A percentile compares a stretch with the other conserved stretches of the same genome.
Evolutionary conservation across 2,113 vertebrate genomes (phyloP).

Genomic region (Psophia crepitans): DNA sequence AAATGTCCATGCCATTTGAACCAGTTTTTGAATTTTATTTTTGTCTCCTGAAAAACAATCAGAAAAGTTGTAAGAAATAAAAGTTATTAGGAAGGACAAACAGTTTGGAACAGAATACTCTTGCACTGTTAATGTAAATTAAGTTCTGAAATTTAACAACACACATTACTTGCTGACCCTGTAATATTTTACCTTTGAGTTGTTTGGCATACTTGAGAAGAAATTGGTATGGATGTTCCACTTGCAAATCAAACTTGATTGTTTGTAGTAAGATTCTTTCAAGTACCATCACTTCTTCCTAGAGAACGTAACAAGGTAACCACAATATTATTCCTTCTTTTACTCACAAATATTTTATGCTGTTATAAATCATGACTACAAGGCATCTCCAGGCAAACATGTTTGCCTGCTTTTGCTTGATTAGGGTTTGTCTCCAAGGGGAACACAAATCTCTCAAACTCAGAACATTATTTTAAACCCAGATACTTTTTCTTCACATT

Average conservation of each 20-base stretch:
- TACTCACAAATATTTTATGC: not conserved
- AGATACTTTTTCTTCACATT: not conserved
- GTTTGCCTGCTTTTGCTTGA: not conserved
- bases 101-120: not conserved
- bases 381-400: not conserved
- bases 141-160: not conserved
- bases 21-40: conserved; percentile 96
- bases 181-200: conserved; percentile 86
- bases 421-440: not conserved
- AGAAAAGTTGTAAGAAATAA: not conserved
- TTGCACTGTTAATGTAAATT: not conserved
- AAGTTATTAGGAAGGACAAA: not conserved
- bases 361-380: not conserved
- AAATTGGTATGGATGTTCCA: conserved; percentile 97
- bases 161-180: not conserved
- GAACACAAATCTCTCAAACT: not conserved
- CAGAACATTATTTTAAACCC: not conserved
- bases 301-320: not conserved
- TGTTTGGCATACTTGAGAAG: conserved; percentile 97
- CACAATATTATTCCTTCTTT: not conserved
- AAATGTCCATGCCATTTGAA: conserved; percentile 99
- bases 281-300: conserved; percentile 99
- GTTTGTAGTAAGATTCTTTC: conserved; percentile 97
- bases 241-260: conserved; percentile 98
- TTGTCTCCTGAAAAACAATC: conserved; percentile 84